Evolutionary conservation across 2,113 vertebrate genomes (phyloP).

Genomic region (Bettongia penicillata): DNA sequence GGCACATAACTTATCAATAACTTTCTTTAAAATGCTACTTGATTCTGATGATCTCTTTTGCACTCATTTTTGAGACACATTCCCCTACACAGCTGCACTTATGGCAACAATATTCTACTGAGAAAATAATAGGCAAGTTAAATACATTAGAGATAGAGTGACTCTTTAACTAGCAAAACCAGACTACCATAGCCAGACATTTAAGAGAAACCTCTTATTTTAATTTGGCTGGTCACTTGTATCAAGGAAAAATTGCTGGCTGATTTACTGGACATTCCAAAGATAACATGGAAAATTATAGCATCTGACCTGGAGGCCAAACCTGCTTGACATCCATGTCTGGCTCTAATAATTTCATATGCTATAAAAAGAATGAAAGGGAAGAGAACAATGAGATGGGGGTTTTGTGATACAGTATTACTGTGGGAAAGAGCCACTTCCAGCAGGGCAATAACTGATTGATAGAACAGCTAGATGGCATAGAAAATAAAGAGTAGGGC

Average conservation of each 20-base stretch:
- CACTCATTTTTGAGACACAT: neutral
- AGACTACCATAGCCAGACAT: neutral
- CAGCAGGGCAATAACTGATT: too few species aligned
- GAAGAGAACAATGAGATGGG: too few species aligned
- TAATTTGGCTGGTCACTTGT: neutral
- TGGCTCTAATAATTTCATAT: neutral
- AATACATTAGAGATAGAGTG: neutral
- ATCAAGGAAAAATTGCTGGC: neutral
- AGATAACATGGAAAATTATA: neutral
- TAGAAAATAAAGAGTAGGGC: too few species aligned
- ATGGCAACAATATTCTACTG: neutral
- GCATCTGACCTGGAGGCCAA: neutral
- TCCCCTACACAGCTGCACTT: neutral
- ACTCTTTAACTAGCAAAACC: neutral
- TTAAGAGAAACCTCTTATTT: neutral
- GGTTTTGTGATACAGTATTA: too few species aligned
- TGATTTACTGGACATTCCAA: constrained; percentile 6
- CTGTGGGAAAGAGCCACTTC: too few species aligned
- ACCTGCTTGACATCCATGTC: neutral
- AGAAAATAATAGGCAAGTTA: neutral
- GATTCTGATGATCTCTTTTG: neutral
- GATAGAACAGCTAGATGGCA: too few species aligned
- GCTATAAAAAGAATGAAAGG: neutral
- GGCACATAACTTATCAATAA: neutral
- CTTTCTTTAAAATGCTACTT: neutral